phyloP scores from a whole-genome alignment of 2,113 vertebrate species.

The Indicator maculatus region DNA sequence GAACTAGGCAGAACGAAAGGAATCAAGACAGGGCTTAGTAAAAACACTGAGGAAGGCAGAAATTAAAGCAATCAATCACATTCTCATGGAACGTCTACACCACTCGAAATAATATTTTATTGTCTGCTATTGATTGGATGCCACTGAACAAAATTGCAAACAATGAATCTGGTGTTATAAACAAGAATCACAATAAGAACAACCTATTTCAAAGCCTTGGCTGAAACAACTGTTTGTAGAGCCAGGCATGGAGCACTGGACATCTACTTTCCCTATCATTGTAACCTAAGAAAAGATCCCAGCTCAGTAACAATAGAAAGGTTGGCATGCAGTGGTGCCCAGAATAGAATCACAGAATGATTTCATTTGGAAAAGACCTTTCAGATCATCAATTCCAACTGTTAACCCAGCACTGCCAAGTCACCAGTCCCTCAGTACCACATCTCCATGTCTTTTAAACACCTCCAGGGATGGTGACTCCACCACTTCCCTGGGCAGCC shows the following conservation, averaged over 20 bases:
- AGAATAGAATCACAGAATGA: background rate
- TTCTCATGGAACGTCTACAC: constrained; percentile 56
- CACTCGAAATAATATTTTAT: constrained; percentile 76
- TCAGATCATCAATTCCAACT: no score
- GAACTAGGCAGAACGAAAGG: constrained; percentile 63
- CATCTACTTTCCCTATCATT: background rate
- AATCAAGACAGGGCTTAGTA: constrained; percentile 64
- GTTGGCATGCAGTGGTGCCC: background rate
- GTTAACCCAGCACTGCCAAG: no score
- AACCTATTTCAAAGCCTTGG: constrained; percentile 33
- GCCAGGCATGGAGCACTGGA: background rate
- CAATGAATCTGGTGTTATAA: constrained; percentile 73
- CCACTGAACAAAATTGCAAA: constrained; percentile 70
- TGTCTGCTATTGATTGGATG: constrained; percentile 74
- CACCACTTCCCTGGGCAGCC: no score
- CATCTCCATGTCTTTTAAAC: no score
- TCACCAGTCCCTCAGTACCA: no score
- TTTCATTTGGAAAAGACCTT: no score
- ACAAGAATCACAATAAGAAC: constrained; percentile 64
- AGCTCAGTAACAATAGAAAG: background rate
- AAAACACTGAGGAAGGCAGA: constrained; percentile 71
- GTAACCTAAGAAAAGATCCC: background rate
- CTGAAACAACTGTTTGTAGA: background rate
- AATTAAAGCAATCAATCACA: constrained; percentile 79
- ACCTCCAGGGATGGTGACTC: no score